Evolutionary conservation across 2,888 invertebrate species (phyloP), one percentile per base, ranked within the genome.

Genomic region (Euproctis similis): DNA sequence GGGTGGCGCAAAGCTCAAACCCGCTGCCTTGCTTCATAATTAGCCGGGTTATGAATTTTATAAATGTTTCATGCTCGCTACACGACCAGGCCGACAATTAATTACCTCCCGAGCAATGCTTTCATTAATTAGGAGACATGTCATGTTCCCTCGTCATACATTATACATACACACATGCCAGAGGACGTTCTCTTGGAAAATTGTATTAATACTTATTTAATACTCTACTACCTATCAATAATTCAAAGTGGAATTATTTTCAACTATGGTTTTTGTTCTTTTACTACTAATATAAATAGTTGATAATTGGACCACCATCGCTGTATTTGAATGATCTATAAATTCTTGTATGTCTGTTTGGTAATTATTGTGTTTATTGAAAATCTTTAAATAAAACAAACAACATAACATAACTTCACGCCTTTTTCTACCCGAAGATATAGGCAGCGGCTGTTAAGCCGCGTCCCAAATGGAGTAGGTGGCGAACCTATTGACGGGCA

Each of bases 41-140:
- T 77, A 78, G 73, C 63, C 56, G 59, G 70, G 81, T 80, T 82
- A 82, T 82, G 81, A 81, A 77, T 77, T 78, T 67, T 71, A 82
- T 82, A 76, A 80, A 81, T 82, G 73, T 78, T 80, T 80, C 76
- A 80, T 80, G 75, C 61, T 59, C 62, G 52, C 62, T 64, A 53
- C 67, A 60, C 61, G 66, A 60, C 65, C 62, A 67, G 68, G n/a
- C 64, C 71, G 70, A 72, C 80, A 81, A 71, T 81, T 78, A 81
- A 80, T 81, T 78, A 81, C 68, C 72, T 72, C 67, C 59, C 61
- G 69, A 61, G 63, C 73, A 64, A 56, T 60, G 76, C 72, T 81
- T 80, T 75, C 68, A 77, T 80, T 81, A 75, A 80, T 78, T 81
- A 80, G 60, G 59, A 56, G 57, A 67, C 71, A 69, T 71, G 70